Evolutionary conservation across 2,888 invertebrate species (phyloP).

Genomic region (Drosophila fulvimacula): DNA sequence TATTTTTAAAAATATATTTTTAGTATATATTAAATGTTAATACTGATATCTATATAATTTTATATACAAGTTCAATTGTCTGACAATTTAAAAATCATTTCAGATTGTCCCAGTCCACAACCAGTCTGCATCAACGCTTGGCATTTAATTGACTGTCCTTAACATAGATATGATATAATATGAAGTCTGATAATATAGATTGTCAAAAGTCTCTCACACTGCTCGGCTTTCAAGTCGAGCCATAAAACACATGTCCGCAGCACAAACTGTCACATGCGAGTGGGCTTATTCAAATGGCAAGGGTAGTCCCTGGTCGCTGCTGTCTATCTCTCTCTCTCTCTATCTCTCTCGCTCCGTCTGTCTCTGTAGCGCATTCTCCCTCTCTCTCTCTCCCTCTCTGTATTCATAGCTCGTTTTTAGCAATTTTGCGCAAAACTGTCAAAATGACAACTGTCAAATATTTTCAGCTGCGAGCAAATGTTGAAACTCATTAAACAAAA

Average conservation of each 20-base stretch:
- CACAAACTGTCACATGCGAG: constrained; percentile 4
- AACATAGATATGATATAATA: background rate
- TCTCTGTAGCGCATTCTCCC: background rate
- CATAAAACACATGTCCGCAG: constrained; percentile 8
- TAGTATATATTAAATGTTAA: background rate
- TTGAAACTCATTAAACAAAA: constrained; percentile 76
- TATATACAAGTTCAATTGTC: background rate
- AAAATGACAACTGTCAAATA: constrained; percentile 77
- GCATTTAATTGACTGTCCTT: background rate
- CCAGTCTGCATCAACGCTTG: too few relatives aligned
- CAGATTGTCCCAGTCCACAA: background rate
- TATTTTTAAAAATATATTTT: background rate
- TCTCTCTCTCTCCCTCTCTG: constrained; percentile 1
- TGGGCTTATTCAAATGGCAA: constrained; percentile 11
- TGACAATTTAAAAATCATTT: background rate
- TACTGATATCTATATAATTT: background rate
- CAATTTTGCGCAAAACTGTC: constrained; percentile 65
- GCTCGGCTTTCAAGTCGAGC: background rate
- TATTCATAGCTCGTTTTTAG: constrained; percentile 33
- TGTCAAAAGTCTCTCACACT: constrained; percentile 2
- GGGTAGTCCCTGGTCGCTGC: constrained; percentile 14
- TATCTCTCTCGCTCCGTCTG: background rate
- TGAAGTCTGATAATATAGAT: background rate
- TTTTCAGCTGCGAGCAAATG: constrained; percentile 78
- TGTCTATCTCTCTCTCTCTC: background rate